phyloP scores from a whole-genome alignment of 2,797 vertebrate genomes.

The Macropus fuliginosus region DNA sequence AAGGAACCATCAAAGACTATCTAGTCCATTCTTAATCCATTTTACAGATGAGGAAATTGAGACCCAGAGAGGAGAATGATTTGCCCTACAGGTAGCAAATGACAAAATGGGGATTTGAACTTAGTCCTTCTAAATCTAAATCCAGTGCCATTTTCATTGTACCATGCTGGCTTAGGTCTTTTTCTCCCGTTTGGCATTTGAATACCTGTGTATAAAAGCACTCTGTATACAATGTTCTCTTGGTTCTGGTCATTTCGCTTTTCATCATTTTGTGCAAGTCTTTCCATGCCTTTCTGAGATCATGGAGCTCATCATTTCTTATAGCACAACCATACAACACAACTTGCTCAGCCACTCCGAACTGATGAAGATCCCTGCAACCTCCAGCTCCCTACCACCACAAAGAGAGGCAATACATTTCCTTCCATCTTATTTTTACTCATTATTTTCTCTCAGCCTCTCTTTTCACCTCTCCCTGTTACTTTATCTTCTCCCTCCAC shows the following conservation, averaged over 20 bases:
- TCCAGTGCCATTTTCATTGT: neutral
- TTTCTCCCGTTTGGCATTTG: neutral
- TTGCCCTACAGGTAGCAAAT: neutral
- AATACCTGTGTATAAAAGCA: neutral
- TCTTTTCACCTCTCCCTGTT: neutral
- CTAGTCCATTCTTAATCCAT: neutral
- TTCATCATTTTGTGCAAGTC: neutral
- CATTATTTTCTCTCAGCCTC: neutral
- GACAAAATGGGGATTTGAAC: neutral
- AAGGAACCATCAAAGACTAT: neutral
- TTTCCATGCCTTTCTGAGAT: neutral
- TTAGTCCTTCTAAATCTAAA: neutral
- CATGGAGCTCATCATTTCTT: neutral
- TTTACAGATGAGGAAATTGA: neutral
- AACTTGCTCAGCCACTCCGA: neutral
- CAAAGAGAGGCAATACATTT: neutral
- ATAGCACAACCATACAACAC: neutral
- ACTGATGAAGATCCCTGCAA: neutral
- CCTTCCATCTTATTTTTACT: neutral
- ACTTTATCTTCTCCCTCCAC: neutral
- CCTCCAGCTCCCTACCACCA: neutral
- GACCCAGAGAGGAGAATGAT: neutral
- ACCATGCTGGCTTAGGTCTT: neutral
- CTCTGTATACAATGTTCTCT: neutral
- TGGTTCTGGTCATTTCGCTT: neutral